Evolutionary conservation across 1,140 invertebrate species (phyloP), one percentile per base, ranked within the genome.

Genomic region (Brachionus calyciflorus): DNA sequence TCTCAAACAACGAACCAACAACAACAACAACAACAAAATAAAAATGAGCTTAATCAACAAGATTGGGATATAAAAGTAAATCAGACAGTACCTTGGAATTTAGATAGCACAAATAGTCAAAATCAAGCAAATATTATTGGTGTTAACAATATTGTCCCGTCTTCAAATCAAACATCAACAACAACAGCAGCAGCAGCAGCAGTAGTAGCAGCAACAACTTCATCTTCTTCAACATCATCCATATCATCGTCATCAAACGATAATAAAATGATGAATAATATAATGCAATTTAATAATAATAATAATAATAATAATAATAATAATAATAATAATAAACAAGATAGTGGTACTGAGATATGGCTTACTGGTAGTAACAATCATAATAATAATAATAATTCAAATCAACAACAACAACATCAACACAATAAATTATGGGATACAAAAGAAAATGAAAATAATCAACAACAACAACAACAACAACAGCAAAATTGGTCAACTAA

Each of bases 11-110:
- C 60, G 33, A 41, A 65, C 12, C 60, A 65, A 26, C n/a, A n/a
- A n/a, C n/a, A n/a, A n/a, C n/a, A n/a, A n/a, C n/a, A n/a, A n/a
- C n/a, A n/a, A n/a, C n/a, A n/a, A n/a, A n/a, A n/a, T n/a, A 65
- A 65, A 65, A 65, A 65, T 65, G 60, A 65, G 55, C 55, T 60
- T 28, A 70, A 44, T 14, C 65, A n/a, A n/a, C n/a, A 70, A 26
- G 69, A 73, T 41, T 73, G 69, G 69, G 69, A 73, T 28, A 73
- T 73, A 12, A 73, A 73, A 30, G 69, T 73, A 28, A 73, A 73
- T 48, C 69, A 73, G 28, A 73, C 46, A 33, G 69, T 73, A 33
- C 69, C 69, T 21, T 73, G 69, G 69, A 49, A 51, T 40, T 26
- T 73, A 6, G 69, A 49, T 6, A n/a, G n/a, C n/a, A 1, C 44